Base-by-base conservation (phyloP, 2,797 vertebrate species). In the Carapus acus region DNA sequence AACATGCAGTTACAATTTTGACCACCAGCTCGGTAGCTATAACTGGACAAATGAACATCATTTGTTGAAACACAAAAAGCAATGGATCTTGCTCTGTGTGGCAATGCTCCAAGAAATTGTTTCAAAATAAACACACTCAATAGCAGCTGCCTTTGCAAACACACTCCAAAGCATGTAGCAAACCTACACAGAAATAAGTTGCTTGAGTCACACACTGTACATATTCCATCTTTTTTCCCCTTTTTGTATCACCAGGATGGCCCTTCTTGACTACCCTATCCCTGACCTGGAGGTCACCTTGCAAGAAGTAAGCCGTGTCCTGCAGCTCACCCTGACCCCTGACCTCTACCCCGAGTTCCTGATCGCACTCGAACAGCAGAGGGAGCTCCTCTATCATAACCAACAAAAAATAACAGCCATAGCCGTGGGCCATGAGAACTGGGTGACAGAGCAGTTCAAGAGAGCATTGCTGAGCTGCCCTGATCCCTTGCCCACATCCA, bases 371-470 rank as follows among this genome's bases (percentile, higher is more conserved):
- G 65, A 73, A 9, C 74, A 85, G 50, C 84, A 90, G 74, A 81
- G 37, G 47, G 79, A 67, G 16, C 50, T 52, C 11, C 83, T 91
- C 21, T 74, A 76, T 40, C 74, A 80, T 2, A 67, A 56, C 12
- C 86, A 91, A 17, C 31, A 69, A 50, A 70, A 74, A 38, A 47
- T 87, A 20, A 29, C 49, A 21, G 14, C 68, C 13, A 33, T 4
- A 0, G 65, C 65, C 18, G 45, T 68, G 1, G 79, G 81, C 24
- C 68, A 71, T 2, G 87, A 91, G 49, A 91, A 91, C 54, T 91
- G 89, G 89, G 89, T 87, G 58, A 89, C 89, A 0, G 70, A 77
- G 46, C 82, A 88, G 55, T 91, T 91, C 76, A 91, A 90, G 68
- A 81, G 52, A 43, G 64, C 56, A 4, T 73, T 91, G 47, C 67